Evolutionary conservation across 2,888 invertebrate genomes (phyloP), one percentile per base, ranked within the genome.

Genomic region (Aporophyla nigra): DNA sequence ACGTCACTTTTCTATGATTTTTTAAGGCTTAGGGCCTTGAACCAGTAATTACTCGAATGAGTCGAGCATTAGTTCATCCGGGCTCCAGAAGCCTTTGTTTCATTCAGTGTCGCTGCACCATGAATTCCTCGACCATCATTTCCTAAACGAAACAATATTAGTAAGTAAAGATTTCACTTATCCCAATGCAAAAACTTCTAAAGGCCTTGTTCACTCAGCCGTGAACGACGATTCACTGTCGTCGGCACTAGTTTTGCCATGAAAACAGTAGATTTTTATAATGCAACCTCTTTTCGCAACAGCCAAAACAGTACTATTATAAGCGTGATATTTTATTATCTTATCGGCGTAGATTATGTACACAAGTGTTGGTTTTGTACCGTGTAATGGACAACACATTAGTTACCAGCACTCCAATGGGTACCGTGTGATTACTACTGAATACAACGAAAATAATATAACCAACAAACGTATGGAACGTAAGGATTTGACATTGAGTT

Each of bases 321-420:
- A 86, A 86, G 84, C 85, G 82, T 87, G 85, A 84, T 87, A 86
- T 88, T 89, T 90, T 88, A 88, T 91, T 95, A 96, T 96, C 96
- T 96, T 96, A 96, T 96, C 96, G 92, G 78, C 83, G 86, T 90
- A 95, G 95, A 96, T 95, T 96, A 95, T 96, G 95, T 96, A 94
- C 93, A 95, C 96, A 95, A 95, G 95, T 95, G 95, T 93, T 88
- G 91, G 91, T 93, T 91, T 90, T 82, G 90, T 92, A 88, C 91
- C 91, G 89, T 94, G 94, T 94, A 94, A 94, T 94, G 95, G 94
- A 86, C 94, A 94, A 91, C 93, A 94, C 91, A 94, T 94, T 92
- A 91, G 91, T 87, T 93, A 94, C 91, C 92, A 93, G 87, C 93
- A 92, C 90, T 90, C 92, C 87, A 90, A 90, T 89, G 92, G 93